These are phyloP conservation scores for Pachyramphus minor DNA, from an alignment of 2,113 vertebrate genomes.

Conservation along the genomic window DNA sequence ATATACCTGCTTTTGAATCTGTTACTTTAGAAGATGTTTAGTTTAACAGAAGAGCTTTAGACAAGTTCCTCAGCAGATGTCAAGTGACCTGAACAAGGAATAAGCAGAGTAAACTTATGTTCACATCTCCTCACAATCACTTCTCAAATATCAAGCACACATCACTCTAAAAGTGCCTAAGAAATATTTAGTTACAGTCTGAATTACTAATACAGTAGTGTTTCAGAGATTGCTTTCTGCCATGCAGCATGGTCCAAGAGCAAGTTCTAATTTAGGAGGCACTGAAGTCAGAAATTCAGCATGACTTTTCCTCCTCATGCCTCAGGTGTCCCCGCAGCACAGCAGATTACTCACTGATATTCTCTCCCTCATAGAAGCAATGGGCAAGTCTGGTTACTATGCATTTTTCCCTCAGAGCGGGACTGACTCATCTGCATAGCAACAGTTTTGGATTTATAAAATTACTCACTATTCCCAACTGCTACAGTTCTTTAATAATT, in stretches of 20 bases:
- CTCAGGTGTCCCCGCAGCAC: not conserved
- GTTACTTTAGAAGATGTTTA: not conserved
- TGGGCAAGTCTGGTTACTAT: not conserved
- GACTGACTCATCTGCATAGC: not conserved
- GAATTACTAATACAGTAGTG: not conserved
- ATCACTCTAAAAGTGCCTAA: not conserved
- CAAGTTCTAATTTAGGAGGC: not conserved
- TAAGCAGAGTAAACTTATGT: not conserved
- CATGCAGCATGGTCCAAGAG: not conserved
- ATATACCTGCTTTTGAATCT: not conserved
- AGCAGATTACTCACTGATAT: rapidly evolving
- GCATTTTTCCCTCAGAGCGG: not conserved
- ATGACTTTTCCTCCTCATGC: not conserved
- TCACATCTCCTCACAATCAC: not conserved
- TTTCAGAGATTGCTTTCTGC: not conserved
- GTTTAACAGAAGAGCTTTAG: not conserved
- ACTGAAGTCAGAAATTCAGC: not conserved
- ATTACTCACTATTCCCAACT: not conserved
- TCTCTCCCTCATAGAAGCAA: not conserved
- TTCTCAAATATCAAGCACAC: not conserved
- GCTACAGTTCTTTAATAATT: not conserved
- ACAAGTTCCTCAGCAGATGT: not conserved
- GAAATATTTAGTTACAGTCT: not conserved
- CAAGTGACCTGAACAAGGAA: not conserved
- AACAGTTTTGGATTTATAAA: not conserved